phyloP scores from a whole-genome alignment of 2,797 vertebrate genomes.

The Gymnodraco acuticeps region DNA sequence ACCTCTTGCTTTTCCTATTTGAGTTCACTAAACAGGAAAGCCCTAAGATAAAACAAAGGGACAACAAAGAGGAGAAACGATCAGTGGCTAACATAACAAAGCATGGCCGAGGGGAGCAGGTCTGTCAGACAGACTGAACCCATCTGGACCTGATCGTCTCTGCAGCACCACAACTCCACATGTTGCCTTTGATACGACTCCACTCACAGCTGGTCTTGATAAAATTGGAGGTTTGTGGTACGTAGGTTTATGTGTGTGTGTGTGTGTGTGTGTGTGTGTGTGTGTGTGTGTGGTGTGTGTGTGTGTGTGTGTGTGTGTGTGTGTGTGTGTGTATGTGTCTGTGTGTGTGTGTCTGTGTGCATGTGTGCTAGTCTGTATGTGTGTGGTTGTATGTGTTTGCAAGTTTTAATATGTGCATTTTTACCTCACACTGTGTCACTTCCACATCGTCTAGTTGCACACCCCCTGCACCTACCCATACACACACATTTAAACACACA shows the following conservation, averaged over 20 bases:
- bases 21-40: slow-evolving; percentile 54
- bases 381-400: slow-evolving; percentile 51
- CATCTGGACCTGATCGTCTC: slow-evolving; percentile 96
- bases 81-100: slow-evolving; percentile 47
- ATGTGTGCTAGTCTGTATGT: slow-evolving; percentile 62
- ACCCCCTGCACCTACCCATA: slow-evolving; percentile 56
- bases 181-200: slow-evolving; percentile 90
- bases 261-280: slow-evolving; percentile 24
- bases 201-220: slow-evolving; percentile 91
- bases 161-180: slow-evolving; percentile 91
- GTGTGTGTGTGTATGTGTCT: slow-evolving; percentile 15
- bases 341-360: slow-evolving; percentile 29
- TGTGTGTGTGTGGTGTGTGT: slow-evolving; percentile 46
- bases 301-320: slow-evolving; percentile 54
- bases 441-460: slow-evolving; percentile 85
- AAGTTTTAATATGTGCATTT: slow-evolving; percentile 66
- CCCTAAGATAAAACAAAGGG: slow-evolving; percentile 49
- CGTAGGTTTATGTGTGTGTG: slow-evolving; percentile 52
- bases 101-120: slow-evolving; percentile 52
- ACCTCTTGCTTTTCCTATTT: slow-evolving; percentile 45
- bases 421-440: slow-evolving; percentile 87
- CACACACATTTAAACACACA: slow-evolving; percentile 17
- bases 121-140: slow-evolving; percentile 65
- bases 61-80: slow-evolving; percentile 34
- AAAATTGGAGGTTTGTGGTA: slow-evolving; percentile 77